These are phyloP conservation scores for Xyliphius kryptos DNA, from an alignment of 2,113 vertebrate species.

Conservation along the genomic window DNA sequence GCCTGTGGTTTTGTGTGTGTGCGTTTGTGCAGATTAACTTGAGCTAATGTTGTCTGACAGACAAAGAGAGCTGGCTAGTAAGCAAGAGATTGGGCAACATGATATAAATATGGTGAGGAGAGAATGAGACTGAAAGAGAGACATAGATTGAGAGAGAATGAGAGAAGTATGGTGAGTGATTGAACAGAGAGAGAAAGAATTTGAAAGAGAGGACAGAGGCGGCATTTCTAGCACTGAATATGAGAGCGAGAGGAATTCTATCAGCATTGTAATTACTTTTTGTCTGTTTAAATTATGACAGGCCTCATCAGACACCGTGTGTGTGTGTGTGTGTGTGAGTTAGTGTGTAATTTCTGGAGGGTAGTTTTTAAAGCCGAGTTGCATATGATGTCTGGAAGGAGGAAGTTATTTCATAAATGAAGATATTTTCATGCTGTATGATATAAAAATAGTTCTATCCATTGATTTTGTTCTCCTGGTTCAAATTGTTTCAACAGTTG, in stretches of 20 bases:
- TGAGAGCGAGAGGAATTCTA: constrained; percentile 3
- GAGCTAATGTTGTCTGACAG: constrained; percentile 40
- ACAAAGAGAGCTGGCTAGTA: constrained; percentile 27
- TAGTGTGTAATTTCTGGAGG: background rate
- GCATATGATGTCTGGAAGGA: too few relatives aligned
- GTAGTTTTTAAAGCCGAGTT: background rate
- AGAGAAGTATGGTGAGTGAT: too few relatives aligned
- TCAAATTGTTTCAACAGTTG: too few relatives aligned
- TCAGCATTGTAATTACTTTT: constrained; percentile 29
- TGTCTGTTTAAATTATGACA: constrained; percentile 28
- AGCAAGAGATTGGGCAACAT: constrained; percentile 30
- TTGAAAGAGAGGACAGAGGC: constrained; percentile 10
- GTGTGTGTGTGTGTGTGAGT: constrained; percentile 8
- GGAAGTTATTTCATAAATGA: too few relatives aligned
- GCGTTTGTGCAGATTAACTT: constrained; percentile 24
- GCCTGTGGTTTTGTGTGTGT: constrained; percentile 19
- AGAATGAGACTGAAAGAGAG: background rate
- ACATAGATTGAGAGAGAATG: background rate
- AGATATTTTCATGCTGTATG: too few relatives aligned
- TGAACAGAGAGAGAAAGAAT: constrained; percentile 12
- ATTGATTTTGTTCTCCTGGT: too few relatives aligned
- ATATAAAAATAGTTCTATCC: too few relatives aligned
- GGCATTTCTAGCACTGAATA: constrained; percentile 10
- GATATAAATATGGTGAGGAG: constrained; percentile 40
- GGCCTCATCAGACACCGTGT: too few relatives aligned